phyloP scores from a whole-genome alignment of 2,797 vertebrate species.

The Anniella stebbinsi region DNA sequence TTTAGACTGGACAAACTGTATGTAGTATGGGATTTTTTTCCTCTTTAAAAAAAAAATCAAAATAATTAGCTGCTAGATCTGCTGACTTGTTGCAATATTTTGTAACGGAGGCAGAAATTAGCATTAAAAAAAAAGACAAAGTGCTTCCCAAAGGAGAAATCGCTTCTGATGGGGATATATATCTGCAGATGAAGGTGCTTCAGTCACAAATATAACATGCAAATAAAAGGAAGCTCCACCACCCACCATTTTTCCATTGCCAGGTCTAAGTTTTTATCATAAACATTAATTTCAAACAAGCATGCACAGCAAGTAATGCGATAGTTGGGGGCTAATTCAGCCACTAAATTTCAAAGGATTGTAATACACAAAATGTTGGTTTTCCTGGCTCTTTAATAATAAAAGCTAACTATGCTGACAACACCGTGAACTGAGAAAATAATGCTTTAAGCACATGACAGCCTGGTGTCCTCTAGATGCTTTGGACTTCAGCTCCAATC shows the following conservation, averaged over 20 bases:
- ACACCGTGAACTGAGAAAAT: neutral
- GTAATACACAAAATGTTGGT: neutral
- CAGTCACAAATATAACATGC: neutral
- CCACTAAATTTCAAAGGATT: neutral
- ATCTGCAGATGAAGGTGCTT: neutral
- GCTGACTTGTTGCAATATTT: conserved; percentile 22
- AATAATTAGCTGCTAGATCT: conserved; percentile 20
- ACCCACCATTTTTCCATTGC: neutral
- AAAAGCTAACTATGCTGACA: too few relatives aligned
- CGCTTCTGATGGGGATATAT: neutral
- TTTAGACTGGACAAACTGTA: conserved; percentile 20
- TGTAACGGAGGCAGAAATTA: conserved; percentile 28
- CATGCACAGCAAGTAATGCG: neutral
- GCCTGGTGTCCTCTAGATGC: too few relatives aligned
- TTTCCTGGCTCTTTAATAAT: neutral
- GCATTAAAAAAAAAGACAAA: conserved; percentile 4
- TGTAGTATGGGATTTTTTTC: neutral
- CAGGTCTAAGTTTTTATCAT: neutral
- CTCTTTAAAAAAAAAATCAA: neutral
- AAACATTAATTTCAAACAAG: neutral
- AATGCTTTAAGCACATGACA: neutral
- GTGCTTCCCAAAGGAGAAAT: conserved; percentile 1
- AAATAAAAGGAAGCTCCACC: neutral
- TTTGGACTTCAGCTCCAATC: too few relatives aligned
- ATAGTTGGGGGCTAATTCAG: neutral